phyloP scores from a whole-genome alignment of 1,140 invertebrate species.

The Eupristina koningsbergeri region DNA sequence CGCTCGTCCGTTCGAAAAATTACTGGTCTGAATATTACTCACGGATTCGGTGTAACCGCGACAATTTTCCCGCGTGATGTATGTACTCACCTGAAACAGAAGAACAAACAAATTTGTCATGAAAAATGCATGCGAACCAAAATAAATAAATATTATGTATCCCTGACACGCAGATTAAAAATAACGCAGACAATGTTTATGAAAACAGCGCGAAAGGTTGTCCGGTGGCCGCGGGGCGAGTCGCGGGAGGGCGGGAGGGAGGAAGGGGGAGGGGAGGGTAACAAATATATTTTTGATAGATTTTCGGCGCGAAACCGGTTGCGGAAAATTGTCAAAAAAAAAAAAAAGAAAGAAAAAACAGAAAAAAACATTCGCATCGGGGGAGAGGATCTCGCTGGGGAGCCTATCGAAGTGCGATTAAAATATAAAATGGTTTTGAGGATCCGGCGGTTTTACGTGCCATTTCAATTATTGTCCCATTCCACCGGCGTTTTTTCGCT shows the following conservation, averaged over 20 bases:
- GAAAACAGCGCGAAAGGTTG: slow-evolving; percentile 23
- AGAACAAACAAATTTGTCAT: slow-evolving; percentile 52
- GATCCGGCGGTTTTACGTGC: slow-evolving; percentile 70
- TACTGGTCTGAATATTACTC: slow-evolving; percentile 23
- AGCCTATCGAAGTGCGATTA: slow-evolving; percentile 69
- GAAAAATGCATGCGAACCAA: slow-evolving; percentile 42
- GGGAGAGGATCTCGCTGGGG: slow-evolving; percentile 55
- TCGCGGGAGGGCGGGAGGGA: no score
- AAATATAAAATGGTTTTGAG: slow-evolving; percentile 72
- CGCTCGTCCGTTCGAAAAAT: neutral
- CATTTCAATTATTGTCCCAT: slow-evolving; percentile 70
- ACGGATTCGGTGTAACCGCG: neutral
- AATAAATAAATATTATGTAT: slow-evolving; percentile 45
- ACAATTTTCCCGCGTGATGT: neutral
- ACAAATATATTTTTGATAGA: slow-evolving; percentile 52
- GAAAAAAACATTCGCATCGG: slow-evolving; percentile 42
- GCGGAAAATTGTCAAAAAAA: slow-evolving; percentile 49
- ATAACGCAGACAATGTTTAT: slow-evolving; percentile 36
- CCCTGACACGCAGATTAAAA: slow-evolving; percentile 31
- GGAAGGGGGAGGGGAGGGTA: no score
- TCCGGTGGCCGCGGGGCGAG: no score
- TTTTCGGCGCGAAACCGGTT: slow-evolving; percentile 41
- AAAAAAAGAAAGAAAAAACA: slow-evolving; percentile 3
- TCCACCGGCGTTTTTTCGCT: slow-evolving; percentile 60
- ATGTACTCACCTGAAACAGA: slow-evolving; percentile 64